Conservation (phyloP, 2,888 invertebrate species). For the Aleiodes alternator region DNA sequence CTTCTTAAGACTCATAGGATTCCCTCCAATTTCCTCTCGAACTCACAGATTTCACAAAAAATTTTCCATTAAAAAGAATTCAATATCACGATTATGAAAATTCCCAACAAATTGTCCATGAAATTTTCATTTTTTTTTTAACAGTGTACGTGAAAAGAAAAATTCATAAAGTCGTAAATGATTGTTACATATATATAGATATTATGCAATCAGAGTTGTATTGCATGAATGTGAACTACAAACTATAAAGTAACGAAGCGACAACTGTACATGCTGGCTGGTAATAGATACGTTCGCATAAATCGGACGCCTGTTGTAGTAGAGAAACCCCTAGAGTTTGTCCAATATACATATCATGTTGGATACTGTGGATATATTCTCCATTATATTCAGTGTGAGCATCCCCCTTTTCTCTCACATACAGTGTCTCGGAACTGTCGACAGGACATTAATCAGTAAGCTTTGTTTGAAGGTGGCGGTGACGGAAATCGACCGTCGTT, state of each 20-base stretch:
- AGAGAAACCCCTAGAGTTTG: constrained; percentile 20
- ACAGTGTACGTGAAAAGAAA: background rate
- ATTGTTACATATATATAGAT: background rate
- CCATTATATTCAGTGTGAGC: constrained; percentile 24
- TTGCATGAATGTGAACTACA: background rate
- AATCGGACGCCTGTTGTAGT: constrained; percentile 14
- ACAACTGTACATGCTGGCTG: constrained; percentile 13
- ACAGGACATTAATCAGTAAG: constrained; percentile 57
- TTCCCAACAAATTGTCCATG: too few relatives aligned
- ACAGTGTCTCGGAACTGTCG: constrained; percentile 51
- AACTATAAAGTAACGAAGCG: constrained; percentile 29
- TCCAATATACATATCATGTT: constrained; percentile 37
- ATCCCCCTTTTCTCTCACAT: background rate
- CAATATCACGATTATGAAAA: too few relatives aligned
- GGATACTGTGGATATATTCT: constrained; percentile 25
- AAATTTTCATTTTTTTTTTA: too few relatives aligned
- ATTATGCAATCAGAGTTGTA: constrained; percentile 3
- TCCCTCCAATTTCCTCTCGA: too few relatives aligned
- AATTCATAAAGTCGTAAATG: background rate
- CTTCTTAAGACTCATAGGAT: too few relatives aligned
- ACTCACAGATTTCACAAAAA: too few relatives aligned
- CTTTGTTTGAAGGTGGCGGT: constrained; percentile 54
- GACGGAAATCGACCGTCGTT: constrained; percentile 48
- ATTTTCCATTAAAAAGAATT: too few relatives aligned
- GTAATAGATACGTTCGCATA: constrained; percentile 44